Evolutionary conservation across 1,140 invertebrate species (phyloP).

Genomic region (Aradophagus sp.): DNA sequence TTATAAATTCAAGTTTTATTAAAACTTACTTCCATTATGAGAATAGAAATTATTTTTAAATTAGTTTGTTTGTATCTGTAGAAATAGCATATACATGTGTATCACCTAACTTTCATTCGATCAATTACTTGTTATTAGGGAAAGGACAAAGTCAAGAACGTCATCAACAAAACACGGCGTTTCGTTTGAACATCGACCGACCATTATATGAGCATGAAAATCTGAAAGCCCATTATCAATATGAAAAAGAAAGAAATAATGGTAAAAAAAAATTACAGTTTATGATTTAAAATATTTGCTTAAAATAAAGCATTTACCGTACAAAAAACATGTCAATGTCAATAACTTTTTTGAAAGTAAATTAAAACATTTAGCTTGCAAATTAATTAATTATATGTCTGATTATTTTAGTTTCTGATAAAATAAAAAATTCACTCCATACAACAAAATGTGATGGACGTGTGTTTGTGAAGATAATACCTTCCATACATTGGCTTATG

Average conservation of each 20-base stretch:
- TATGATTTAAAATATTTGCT: not conserved
- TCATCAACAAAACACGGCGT: slow-evolving; percentile 27
- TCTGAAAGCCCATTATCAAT: slow-evolving; percentile 39
- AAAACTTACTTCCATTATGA: no score
- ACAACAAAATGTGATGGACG: slow-evolving; percentile 30
- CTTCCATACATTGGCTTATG: slow-evolving; percentile 82
- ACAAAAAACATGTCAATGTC: not conserved
- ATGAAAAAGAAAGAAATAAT: slow-evolving; percentile 25
- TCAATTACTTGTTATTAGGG: slow-evolving; percentile 47
- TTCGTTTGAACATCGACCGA: slow-evolving; percentile 42
- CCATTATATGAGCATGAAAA: slow-evolving; percentile 47
- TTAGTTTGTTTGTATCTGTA: no score
- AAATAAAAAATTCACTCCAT: slow-evolving; percentile 16
- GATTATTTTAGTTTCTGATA: slow-evolving; percentile 36
- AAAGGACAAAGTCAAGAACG: slow-evolving; percentile 43
- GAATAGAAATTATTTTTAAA: no score
- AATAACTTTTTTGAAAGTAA: no score
- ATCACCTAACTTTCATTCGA: no score
- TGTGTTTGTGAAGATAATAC: slow-evolving; percentile 74
- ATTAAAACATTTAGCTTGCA: not conserved
- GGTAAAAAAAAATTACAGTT: slow-evolving; percentile 19
- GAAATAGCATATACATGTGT: no score
- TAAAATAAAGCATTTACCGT: not conserved
- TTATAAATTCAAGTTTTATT: no score
- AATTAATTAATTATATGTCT: not conserved